These are phyloP conservation scores for Drosophila trapezifrons DNA, from an alignment of 1,140 invertebrate genomes.

Conservation along the genomic window DNA sequence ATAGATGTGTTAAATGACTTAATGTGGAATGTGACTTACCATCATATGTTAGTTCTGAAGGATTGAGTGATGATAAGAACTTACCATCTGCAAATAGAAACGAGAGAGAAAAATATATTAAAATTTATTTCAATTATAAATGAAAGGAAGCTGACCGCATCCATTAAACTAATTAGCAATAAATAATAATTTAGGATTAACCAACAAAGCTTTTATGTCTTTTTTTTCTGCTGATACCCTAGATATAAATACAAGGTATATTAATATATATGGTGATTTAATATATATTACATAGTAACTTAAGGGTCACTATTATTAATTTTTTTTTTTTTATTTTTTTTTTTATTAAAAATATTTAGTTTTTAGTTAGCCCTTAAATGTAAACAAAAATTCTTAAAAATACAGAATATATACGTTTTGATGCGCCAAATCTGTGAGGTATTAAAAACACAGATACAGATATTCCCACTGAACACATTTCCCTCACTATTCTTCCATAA, in stretches of 20 bases:
- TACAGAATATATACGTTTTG: background rate
- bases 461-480: slow-evolving; percentile 3
- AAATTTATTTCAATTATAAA: slow-evolving; percentile 52
- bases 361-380: background rate
- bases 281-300: background rate
- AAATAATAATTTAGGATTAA: slow-evolving; percentile 30
- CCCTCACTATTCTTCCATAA: slow-evolving; percentile 8
- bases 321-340: background rate
- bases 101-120: background rate
- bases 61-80: slow-evolving; percentile 84
- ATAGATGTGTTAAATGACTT: slow-evolving; percentile 76
- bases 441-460: slow-evolving; percentile 22
- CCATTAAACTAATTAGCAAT: slow-evolving; percentile 49
- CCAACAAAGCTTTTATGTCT: slow-evolving; percentile 2
- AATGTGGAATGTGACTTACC: slow-evolving; percentile 84
- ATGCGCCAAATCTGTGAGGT: background rate
- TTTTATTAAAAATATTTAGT: background rate
- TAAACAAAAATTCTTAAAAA: background rate
- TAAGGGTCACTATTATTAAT: background rate
- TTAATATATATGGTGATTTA: too few relatives aligned
- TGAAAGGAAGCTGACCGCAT: slow-evolving; percentile 9
- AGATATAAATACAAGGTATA: background rate
- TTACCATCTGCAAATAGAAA: slow-evolving; percentile 81
- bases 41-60: slow-evolving; percentile 84
- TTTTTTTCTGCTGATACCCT: slow-evolving; percentile 8